phyloP scores from a whole-genome alignment of 2,888 invertebrate species.

The Beris morrisii region DNA sequence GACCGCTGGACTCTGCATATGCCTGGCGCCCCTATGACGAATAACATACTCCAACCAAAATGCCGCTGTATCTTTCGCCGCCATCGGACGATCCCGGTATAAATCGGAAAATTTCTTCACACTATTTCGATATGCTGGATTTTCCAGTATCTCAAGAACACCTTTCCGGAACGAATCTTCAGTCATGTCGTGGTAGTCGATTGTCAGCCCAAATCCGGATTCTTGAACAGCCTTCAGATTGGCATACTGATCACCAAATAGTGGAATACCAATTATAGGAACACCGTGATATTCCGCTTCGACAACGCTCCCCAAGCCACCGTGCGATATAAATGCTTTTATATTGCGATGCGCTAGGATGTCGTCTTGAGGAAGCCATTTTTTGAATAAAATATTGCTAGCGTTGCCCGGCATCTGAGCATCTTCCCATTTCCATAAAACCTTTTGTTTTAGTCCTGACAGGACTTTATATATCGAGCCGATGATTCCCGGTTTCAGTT shows the following conservation, averaged over 20 bases:
- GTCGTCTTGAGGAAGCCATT: constrained; percentile 72
- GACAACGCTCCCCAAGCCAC: constrained; percentile 66
- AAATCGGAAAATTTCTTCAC: constrained; percentile 55
- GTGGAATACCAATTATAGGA: constrained; percentile 55
- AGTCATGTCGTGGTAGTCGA: constrained; percentile 40
- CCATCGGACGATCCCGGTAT: constrained; percentile 60
- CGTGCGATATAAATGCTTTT: constrained; percentile 67
- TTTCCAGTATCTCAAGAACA: constrained; percentile 44
- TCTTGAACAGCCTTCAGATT: constrained; percentile 42
- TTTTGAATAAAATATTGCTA: constrained; percentile 53
- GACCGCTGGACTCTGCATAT: constrained; percentile 58
- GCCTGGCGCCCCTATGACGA: constrained; percentile 59
- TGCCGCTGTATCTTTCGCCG: constrained; percentile 58
- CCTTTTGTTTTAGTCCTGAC: constrained; percentile 62
- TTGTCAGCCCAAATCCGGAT: constrained; percentile 43
- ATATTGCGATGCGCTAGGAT: constrained; percentile 64
- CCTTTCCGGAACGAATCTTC: constrained; percentile 35
- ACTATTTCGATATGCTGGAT: constrained; percentile 41
- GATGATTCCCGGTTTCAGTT: constrained; percentile 59
- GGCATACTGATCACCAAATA: constrained; percentile 45
- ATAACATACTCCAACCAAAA: constrained; percentile 63
- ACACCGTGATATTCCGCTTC: constrained; percentile 65
- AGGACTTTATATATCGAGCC: constrained; percentile 62
- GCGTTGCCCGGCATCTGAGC: constrained; percentile 44
- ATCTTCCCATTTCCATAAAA: constrained; percentile 57